Evolutionary conservation across 2,888 invertebrate species (phyloP).

Genomic region (Dyspetes luteomarginatus): DNA sequence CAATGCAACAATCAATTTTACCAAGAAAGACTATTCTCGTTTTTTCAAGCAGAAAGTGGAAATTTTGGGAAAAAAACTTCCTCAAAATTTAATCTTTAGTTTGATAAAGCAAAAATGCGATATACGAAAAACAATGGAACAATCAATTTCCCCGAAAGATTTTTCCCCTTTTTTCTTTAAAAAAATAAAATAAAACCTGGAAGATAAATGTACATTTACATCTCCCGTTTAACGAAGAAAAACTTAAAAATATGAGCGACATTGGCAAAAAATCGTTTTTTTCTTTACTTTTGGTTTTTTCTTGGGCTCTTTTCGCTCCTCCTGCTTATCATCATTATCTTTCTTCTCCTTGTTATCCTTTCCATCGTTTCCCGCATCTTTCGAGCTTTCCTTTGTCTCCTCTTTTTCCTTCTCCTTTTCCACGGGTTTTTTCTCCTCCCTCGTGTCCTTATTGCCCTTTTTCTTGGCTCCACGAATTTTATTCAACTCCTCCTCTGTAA

Average conservation of each 20-base stretch:
- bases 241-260: too few relatives aligned
- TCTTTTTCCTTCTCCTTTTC: constrained; percentile 81
- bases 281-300: constrained; percentile 82
- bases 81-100: background rate
- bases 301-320: constrained; percentile 85
- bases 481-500: constrained; percentile 83
- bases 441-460: constrained; percentile 81
- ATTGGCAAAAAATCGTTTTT: constrained; percentile 50
- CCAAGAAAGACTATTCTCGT: background rate
- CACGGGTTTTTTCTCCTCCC: constrained; percentile 80
- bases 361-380: constrained; percentile 80
- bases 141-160: too few relatives aligned
- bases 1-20: background rate
- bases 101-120: constrained; percentile 11
- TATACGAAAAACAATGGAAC: background rate
- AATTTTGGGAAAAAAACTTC: background rate
- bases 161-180: too few relatives aligned
- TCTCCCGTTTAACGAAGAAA: too few relatives aligned
- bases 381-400: constrained; percentile 80
- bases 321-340: constrained; percentile 83
- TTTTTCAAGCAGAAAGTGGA: background rate
- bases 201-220: too few relatives aligned
- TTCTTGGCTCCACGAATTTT: constrained; percentile 83
- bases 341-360: constrained; percentile 70
- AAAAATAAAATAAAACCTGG: too few relatives aligned